Percentiles rank a stretch among this genome's conserved stretches.
Conservation (phyloP, 2,113 vertebrate genomes). For the Eptesicus fuscus region DNA sequence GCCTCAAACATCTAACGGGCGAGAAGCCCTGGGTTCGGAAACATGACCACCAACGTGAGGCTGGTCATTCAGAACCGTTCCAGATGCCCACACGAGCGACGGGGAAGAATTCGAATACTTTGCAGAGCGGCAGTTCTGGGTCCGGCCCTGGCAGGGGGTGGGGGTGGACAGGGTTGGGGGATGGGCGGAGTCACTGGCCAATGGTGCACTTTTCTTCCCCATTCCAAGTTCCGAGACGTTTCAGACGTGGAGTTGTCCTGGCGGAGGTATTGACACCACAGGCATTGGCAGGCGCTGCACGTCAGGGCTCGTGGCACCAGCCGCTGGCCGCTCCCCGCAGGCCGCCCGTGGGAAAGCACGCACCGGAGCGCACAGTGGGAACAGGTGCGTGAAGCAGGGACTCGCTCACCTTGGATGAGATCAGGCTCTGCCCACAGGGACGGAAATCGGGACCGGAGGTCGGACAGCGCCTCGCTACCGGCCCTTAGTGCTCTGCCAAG, state of each 20-base stretch:
- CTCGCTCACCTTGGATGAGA: background rate
- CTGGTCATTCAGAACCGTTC: background rate
- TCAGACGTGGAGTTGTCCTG: background rate
- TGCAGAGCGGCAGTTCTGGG: background rate
- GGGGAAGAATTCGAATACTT: background rate
- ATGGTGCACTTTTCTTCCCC: background rate
- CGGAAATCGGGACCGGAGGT: background rate
- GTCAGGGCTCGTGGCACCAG: background rate
- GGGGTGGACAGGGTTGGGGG: rapidly evolving
- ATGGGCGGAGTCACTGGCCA: background rate
- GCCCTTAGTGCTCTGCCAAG: background rate
- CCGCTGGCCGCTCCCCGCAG: background rate
- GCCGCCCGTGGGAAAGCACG: background rate
- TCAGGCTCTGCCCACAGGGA: background rate
- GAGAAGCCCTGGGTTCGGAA: background rate
- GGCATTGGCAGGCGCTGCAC: background rate
- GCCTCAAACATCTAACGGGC: background rate
- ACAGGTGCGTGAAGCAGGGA: background rate
- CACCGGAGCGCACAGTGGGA: background rate
- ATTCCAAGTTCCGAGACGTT: background rate
- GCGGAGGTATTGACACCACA: background rate
- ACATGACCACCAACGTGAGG: background rate
- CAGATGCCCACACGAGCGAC: background rate
- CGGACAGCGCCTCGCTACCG: no score
- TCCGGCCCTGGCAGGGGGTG: background rate